These are phyloP conservation scores for Lamellibrachia luymesi DNA, from an alignment of 1,140 invertebrate species.

Conservation along the genomic window DNA sequence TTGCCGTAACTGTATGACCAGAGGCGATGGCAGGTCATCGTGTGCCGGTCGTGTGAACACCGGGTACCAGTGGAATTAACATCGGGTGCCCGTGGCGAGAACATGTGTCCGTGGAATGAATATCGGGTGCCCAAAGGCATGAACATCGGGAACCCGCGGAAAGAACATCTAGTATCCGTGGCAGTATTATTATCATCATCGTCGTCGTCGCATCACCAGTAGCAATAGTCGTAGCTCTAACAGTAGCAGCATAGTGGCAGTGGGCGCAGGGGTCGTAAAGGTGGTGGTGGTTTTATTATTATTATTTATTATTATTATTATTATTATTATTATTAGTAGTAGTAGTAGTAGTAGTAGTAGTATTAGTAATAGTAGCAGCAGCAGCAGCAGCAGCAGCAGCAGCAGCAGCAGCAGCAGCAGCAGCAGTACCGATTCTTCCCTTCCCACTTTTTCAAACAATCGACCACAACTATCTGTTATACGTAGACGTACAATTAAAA, in stretches of 20 bases:
- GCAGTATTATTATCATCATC: too few species aligned
- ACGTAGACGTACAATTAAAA: background rate
- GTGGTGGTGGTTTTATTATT: background rate
- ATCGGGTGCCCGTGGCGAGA: background rate
- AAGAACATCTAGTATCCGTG: background rate
- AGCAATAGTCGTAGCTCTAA: too few species aligned
- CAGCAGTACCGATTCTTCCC: background rate
- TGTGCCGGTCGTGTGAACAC: background rate
- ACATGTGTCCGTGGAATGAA: background rate
- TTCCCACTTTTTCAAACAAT: background rate
- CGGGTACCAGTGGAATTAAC: background rate
- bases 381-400: background rate
- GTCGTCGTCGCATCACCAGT: too few species aligned
- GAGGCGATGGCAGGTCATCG: background rate
- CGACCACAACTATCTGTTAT: background rate
- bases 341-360: background rate
- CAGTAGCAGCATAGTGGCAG: too few species aligned
- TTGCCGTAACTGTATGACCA: background rate
- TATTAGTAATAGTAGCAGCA: background rate
- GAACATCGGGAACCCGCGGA: too few species aligned
- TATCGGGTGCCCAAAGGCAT: background rate
- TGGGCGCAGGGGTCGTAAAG: too few species aligned
- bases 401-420: background rate
- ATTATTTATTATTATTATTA: background rate
- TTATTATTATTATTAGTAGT: background rate